Conservation (phyloP, 1,140 invertebrate species). For the Hormaphis cornu region DNA sequence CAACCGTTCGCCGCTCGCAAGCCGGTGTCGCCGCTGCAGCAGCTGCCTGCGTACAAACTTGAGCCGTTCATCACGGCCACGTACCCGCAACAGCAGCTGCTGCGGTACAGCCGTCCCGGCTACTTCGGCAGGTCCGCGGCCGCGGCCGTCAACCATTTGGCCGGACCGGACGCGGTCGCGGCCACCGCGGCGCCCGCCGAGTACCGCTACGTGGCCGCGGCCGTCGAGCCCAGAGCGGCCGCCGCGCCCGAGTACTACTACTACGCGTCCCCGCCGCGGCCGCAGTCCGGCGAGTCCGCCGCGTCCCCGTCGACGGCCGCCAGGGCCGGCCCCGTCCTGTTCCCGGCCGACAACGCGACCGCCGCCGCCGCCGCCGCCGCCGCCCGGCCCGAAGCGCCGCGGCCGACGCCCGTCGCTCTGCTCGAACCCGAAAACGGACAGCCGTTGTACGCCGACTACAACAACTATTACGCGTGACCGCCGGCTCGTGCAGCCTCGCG, state of each 20-base stretch:
- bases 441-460: constrained; percentile 3
- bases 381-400: background rate
- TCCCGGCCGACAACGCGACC: constrained; percentile 34
- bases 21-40: background rate
- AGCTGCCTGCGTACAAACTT: background rate
- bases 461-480: constrained; percentile 13
- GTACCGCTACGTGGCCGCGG: constrained; percentile 38
- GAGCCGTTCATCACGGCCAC: background rate
- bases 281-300: too few species aligned
- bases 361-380: background rate
- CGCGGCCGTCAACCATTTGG: background rate
- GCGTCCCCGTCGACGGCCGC: background rate
- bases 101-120: too few species aligned
- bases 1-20: too few species aligned
- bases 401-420: constrained; percentile 9
- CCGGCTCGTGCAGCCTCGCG: background rate
- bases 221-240: background rate
- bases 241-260: background rate
- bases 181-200: constrained; percentile 33
- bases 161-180: background rate
- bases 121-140: background rate
- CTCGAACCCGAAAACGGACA: constrained; percentile 2
- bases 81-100: background rate
- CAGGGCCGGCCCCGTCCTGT: constrained; percentile 35
- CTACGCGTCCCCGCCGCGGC: background rate